Evolutionary conservation across 64 coral and sea anemone species (phyloP), one percentile per base, ranked within the genome.

Genomic region (Orbicella faveolata): DNA sequence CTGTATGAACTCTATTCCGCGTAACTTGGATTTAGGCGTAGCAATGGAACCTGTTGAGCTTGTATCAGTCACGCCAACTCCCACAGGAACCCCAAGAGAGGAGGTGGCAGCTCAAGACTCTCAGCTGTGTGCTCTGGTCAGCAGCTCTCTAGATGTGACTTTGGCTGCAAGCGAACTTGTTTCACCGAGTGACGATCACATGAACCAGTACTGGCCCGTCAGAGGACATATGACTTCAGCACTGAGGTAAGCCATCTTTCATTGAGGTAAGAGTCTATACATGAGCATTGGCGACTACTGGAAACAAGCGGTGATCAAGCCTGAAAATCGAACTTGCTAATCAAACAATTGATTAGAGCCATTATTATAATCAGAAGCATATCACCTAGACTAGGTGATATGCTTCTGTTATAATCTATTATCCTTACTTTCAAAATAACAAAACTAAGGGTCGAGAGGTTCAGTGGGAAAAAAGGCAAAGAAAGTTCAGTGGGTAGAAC

Each of bases 1-100:
- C 59, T 97, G 95, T 55, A 87, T 64, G 18, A 90, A 86, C 39
- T 97, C 95, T 3, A 97, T 97, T 61, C 95, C 95, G 34, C 35
- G 83, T 54, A 93, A 79, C 44, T 63, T 91, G 53, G 67, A 87
- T 80, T 75, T 94, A 7, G 86, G 92, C 6, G 92, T 89, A 25
- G 69, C 92, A 23, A 79, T 97, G 87, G 95, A 97, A 81, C 95
- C 95, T 12, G 95, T 97, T 9, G 90, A 91, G 73, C 34, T 97
- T 8, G 92, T 97, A 15, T 85, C 88, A 8, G 83, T 90, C 73
- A 83, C 83, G 0, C 88, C 83, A 10, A 81, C 83, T 55, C 95
- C 95, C 61, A 66, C 77, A 7, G 75, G 34, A 26, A 94, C 92
- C 0, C 92, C 92, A 70, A 35, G 59, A 5, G 81, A 82, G 37